Evolutionary conservation across 2,113 vertebrate genomes (phyloP).

Genomic region (Apodemus sylvaticus): DNA sequence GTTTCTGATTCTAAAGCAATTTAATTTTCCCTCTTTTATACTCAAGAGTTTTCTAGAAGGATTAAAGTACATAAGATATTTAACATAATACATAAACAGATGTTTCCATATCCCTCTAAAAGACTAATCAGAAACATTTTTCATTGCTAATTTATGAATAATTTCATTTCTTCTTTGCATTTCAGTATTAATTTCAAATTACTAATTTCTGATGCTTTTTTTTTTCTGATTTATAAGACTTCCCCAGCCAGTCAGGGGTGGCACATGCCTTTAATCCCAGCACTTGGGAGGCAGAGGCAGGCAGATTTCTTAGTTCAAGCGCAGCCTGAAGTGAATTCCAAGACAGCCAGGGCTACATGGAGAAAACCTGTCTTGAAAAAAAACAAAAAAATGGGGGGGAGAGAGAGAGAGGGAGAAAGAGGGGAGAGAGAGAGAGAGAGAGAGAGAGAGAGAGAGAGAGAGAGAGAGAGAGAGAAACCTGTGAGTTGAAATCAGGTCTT

Average conservation of each 20-base stretch:
- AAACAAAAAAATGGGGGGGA: no score
- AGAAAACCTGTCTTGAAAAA: no score
- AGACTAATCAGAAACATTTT: neutral
- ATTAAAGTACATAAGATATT: neutral
- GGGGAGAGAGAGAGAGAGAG: no score
- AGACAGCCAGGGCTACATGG: no score
- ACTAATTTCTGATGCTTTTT: neutral
- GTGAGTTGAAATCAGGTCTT: no score
- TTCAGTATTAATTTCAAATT: neutral
- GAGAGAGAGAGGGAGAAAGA: no score
- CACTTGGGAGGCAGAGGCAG: no score
- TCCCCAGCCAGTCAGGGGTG: neutral
- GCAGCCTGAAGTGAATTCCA: no score
- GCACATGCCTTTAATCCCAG: no score
- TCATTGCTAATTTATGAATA: neutral
- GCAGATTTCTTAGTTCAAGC: no score
- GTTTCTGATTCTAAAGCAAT: neutral
- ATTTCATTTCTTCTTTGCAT: neutral
- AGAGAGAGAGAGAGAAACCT: no score
- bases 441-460: no score
- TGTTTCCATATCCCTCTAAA: neutral
- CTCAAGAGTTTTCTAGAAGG: neutral
- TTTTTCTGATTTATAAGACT: neutral
- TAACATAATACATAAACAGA: neutral
- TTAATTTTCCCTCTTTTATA: neutral